Evolutionary conservation across 2,797 vertebrate species (phyloP).

Genomic region (Chelmon rostratus): DNA sequence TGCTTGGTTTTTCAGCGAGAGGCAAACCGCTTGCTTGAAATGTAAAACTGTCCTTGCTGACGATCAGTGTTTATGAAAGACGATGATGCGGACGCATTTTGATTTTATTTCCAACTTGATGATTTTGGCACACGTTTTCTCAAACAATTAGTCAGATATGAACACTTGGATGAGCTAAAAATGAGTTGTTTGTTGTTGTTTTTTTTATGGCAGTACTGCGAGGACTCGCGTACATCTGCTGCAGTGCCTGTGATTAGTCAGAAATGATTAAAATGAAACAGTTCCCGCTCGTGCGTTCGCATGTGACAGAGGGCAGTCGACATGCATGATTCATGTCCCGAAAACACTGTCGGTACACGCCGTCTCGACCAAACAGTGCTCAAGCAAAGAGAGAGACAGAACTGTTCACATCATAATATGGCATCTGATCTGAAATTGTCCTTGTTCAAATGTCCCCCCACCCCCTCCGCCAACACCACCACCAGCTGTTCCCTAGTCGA

Average conservation of each 20-base stretch:
- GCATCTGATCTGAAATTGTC: constrained; percentile 56
- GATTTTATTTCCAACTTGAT: constrained; percentile 54
- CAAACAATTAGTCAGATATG: constrained; percentile 41
- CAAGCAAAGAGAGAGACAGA: neutral
- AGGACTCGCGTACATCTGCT: constrained; percentile 22
- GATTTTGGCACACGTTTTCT: constrained; percentile 51
- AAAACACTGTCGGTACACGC: constrained; percentile 19
- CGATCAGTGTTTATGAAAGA: constrained; percentile 47
- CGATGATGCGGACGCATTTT: constrained; percentile 51
- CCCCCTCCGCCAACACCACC: constrained; percentile 4
- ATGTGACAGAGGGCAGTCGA: constrained; percentile 62
- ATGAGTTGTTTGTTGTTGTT: neutral
- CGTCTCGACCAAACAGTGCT: constrained; percentile 10
- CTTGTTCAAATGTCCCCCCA: constrained; percentile 26
- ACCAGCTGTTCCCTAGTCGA: constrained; percentile 66
- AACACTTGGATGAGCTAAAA: constrained; percentile 24
- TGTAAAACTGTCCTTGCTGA: constrained; percentile 56
- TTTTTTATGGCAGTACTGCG: neutral
- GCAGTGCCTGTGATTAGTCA: constrained; percentile 49
- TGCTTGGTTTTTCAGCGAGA: constrained; percentile 24
- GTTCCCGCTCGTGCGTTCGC: constrained; percentile 37
- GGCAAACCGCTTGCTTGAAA: constrained; percentile 52
- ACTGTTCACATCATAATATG: constrained; percentile 25
- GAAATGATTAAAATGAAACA: constrained; percentile 56
- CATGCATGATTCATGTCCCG: constrained; percentile 59